Percentiles rank a stretch among this genome's conserved stretches.
Evolutionary conservation across 2,888 invertebrate genomes (phyloP).

Genomic region (Nephrotoma flavescens): DNA sequence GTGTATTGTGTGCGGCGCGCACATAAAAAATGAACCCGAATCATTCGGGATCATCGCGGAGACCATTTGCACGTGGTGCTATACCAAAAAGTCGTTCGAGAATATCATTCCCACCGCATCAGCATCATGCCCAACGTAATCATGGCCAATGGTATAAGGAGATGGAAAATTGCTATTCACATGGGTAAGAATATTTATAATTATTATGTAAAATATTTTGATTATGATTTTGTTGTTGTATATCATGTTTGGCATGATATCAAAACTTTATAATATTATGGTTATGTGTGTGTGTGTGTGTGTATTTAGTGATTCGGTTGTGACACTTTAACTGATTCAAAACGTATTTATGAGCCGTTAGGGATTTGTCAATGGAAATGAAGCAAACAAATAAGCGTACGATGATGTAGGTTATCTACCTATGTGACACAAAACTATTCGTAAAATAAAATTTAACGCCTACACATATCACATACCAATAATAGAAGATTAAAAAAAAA

Average conservation of each 20-base stretch:
- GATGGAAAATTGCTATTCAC: constrained; percentile 23
- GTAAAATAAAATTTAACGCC: neutral
- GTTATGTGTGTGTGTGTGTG: no score
- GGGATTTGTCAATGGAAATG: neutral
- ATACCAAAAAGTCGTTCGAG: constrained; percentile 28
- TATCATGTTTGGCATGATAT: neutral
- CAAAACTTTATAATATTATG: neutral
- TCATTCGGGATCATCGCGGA: constrained; percentile 28
- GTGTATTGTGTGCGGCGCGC: neutral
- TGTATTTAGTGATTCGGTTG: neutral
- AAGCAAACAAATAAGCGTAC: no score
- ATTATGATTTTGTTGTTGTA: neutral
- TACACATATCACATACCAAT: neutral
- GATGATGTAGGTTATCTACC: neutral
- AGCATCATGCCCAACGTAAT: constrained; percentile 21
- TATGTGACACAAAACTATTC: neutral
- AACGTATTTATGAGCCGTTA: neutral
- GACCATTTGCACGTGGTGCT: constrained; percentile 30
- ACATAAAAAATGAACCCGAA: constrained; percentile 23
- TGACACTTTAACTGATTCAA: neutral
- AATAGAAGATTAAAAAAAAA: neutral
- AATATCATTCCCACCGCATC: constrained; percentile 28
- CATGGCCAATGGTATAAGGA: constrained; percentile 21
- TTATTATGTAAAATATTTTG: neutral
- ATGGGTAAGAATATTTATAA: constrained; percentile 25